phyloP scores from a whole-genome alignment of 2,797 vertebrate species.

The Xerus rutilus region DNA sequence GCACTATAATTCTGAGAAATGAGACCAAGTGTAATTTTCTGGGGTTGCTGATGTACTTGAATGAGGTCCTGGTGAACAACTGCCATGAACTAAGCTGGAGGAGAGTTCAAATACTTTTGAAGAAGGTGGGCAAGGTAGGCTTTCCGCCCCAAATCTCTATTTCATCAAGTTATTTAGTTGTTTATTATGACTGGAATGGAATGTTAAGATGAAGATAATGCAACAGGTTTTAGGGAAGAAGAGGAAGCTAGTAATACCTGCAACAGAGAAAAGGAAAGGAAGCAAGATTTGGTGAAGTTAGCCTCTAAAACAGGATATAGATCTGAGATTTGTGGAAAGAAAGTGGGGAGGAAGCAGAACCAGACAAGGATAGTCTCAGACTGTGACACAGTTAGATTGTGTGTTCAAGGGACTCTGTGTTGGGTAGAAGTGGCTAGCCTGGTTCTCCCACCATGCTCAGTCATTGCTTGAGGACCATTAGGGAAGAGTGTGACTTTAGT shows the following conservation, averaged over 20 bases:
- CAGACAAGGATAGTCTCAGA: not conserved
- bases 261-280: not conserved
- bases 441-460: not conserved
- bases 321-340: not conserved
- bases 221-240: not conserved
- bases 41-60: not conserved
- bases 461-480: not conserved
- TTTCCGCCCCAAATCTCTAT: not conserved
- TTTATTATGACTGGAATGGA: not conserved
- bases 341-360: not conserved
- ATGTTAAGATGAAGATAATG: not conserved
- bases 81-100: not conserved
- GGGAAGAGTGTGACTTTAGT: not conserved
- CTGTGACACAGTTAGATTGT: not conserved
- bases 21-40: not conserved
- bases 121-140: not conserved
- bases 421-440: not conserved
- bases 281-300: not conserved
- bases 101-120: not conserved
- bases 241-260: not conserved
- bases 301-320: not conserved
- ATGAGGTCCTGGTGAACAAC: not conserved
- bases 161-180: not conserved
- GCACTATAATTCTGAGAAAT: not conserved
- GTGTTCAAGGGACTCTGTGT: not conserved